Base-by-base conservation (phyloP, 2,888 invertebrate genomes). In the Petrolisthes cinctipes region DNA sequence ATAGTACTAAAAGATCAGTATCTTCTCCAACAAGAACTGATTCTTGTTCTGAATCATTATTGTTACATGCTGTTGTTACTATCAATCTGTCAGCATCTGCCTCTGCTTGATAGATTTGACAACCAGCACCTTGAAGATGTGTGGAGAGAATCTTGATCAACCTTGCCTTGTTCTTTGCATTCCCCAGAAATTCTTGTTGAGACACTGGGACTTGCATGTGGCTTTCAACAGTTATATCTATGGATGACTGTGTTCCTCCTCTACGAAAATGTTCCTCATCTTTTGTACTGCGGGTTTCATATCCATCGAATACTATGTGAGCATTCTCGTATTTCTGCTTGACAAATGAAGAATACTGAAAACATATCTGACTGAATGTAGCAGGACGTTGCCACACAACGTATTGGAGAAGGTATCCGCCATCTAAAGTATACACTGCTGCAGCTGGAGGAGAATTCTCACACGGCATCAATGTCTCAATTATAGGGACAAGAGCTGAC, bases 341-440 rank as follows among this genome's bases (percentile, higher is more conserved):
- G n/a, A n/a, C n/a, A n/a, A n/a, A n/a, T n/a, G n/a, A n/a, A n/a
- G n/a, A n/a, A n/a, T 82, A 82, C 82, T 82, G 61, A 82, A 66
- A 82, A 66, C 37, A 68, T 61, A 66, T 82, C 37, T 83, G 83
- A 83, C 83, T 73, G 75, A 75, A 83, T 83, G 83, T 83, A 54
- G 83, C 83, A 83, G 76, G 82, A 83, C 83, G 3, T 83, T 83
- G 76, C 73, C 83, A 75, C 20, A 73, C 83, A 83, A 73, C 83
- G 54, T 75, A 54, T 54, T 73, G 75, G 75, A 75, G 82, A 68
- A 82, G 66, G 37, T 82, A 66, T 51, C 82, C 82, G 51, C 68
- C 82, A 82, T 66, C 68, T 68, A 83, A 54, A 56, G 83, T 82
- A 57, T 82, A 61, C 61, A 82, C 61, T 37, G 68, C 82, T 54